Percentiles rank a stretch among this genome's conserved stretches.
Conservation (phyloP, 1,140 invertebrate species). For the Philopotamus ludificatus region DNA sequence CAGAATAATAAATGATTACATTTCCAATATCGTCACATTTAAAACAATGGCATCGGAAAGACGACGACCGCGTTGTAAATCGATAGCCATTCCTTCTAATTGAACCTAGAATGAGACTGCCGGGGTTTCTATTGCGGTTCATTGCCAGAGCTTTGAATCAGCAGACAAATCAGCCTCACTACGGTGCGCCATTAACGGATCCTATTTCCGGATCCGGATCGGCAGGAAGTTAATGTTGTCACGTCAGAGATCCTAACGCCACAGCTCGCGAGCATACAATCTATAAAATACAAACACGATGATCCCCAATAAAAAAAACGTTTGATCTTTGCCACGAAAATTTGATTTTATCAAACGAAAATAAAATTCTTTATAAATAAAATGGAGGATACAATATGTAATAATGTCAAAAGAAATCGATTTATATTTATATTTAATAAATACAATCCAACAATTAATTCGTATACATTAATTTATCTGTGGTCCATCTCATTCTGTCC, state of each 20-base stretch:
- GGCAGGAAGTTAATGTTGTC: background rate
- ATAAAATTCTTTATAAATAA: no score
- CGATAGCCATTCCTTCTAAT: background rate
- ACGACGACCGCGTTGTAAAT: background rate
- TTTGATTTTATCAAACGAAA: no score
- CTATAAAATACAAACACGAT: no score
- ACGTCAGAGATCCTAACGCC: background rate
- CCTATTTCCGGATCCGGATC: constrained; percentile 1
- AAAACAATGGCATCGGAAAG: background rate
- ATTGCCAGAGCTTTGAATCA: background rate
- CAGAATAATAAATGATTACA: background rate
- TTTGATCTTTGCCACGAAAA: no score
- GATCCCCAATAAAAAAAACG: no score
- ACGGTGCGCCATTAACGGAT: constrained; percentile 6
- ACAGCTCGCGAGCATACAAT: background rate
- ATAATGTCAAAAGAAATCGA: no score
- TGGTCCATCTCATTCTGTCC: no score
- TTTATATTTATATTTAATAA: no score
- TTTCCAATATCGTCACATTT: background rate
- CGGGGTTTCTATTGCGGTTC: background rate
- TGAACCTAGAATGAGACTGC: background rate
- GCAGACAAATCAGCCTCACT: constrained; percentile 1
- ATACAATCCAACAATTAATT: no score
- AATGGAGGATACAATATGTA: no score
- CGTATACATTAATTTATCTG: no score